A percentile compares a stretch with the other conserved stretches of the same genome.
Evolutionary conservation across 1,140 invertebrate genomes (phyloP).

Genomic region (Mesaphorura yosii): DNA sequence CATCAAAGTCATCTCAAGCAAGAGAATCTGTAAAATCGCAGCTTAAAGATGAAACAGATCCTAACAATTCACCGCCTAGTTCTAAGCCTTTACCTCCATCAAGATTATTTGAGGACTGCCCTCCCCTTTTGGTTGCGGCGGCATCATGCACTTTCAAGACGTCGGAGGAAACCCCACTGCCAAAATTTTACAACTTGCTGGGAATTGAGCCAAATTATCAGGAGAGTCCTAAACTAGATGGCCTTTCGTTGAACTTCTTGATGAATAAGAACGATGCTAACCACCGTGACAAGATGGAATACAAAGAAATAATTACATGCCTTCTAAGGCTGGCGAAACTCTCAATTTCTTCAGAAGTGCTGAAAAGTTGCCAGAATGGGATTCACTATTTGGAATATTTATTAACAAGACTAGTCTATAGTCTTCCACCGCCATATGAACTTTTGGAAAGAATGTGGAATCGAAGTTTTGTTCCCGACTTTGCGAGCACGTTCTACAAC

Average conservation of each 20-base stretch:
- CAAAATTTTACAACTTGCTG: slow-evolving; percentile 74
- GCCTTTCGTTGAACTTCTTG: slow-evolving; percentile 47
- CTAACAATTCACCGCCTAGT: slow-evolving; percentile 10
- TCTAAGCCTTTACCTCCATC: slow-evolving; percentile 34
- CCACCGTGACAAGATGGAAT: slow-evolving; percentile 61
- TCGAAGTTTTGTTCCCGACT: slow-evolving; percentile 32
- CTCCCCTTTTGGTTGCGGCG: not conserved
- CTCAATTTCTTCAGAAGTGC: too few relatives aligned
- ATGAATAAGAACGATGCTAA: slow-evolving; percentile 28
- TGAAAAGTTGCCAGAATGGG: slow-evolving; percentile 37
- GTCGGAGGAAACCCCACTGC: slow-evolving; percentile 42
- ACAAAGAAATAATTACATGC: too few relatives aligned
- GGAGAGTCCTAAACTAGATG: slow-evolving; percentile 68
- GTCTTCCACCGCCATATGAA: slow-evolving; percentile 27
- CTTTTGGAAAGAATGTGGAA: slow-evolving; percentile 14
- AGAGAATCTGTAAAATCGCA: not conserved
- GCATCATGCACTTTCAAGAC: not conserved
- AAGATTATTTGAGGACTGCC: slow-evolving; percentile 59
- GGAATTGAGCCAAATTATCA: slow-evolving; percentile 62
- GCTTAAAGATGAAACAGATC: slow-evolving; percentile 8
- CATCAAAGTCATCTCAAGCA: slow-evolving; percentile 2
- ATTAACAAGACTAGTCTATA: slow-evolving; percentile 45
- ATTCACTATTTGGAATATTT: slow-evolving; percentile 69
- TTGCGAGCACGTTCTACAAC: slow-evolving; percentile 54
- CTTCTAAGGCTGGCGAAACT: too few relatives aligned